These are phyloP conservation scores for Diceros bicornis DNA, from an alignment of 2,797 vertebrate species.

Conservation along the genomic window DNA sequence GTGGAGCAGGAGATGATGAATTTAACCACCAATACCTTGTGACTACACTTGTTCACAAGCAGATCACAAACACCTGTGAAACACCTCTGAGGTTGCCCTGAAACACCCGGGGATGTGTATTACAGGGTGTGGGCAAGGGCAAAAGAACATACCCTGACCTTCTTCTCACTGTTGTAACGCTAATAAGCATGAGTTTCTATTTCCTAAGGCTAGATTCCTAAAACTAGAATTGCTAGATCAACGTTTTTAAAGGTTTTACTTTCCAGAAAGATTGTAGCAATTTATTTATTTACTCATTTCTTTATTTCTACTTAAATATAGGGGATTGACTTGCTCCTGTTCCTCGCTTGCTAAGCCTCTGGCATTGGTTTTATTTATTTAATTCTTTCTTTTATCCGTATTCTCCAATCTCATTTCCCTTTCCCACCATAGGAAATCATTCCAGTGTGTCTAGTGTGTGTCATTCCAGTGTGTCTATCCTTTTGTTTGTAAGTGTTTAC, in stretches of 20 bases:
- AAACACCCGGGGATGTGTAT: neutral
- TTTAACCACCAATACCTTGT: neutral
- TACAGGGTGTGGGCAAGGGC: neutral
- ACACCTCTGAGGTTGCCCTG: neutral
- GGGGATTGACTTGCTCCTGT: neutral
- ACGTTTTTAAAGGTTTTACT: slow-evolving; percentile 64
- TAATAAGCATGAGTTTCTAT: neutral
- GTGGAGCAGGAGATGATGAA: neutral
- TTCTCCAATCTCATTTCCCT: neutral
- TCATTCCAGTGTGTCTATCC: no score
- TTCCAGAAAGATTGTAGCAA: neutral
- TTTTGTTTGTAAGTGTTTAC: slow-evolving; percentile 37
- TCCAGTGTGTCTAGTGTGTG: neutral
- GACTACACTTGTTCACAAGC: neutral
- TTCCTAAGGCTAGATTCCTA: slow-evolving; percentile 24
- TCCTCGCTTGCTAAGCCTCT: neutral
- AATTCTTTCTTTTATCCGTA: neutral
- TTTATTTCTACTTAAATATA: slow-evolving; percentile 51
- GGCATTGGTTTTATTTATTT: neutral
- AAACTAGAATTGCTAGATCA: slow-evolving; percentile 5
- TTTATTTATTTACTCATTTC: neutral
- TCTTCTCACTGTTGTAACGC: slow-evolving; percentile 4
- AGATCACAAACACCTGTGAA: neutral
- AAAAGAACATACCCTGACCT: neutral
- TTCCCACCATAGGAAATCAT: neutral